These are phyloP conservation scores for Drosophila siamana DNA, from an alignment of 2,888 invertebrate species.

Conservation along the genomic window DNA sequence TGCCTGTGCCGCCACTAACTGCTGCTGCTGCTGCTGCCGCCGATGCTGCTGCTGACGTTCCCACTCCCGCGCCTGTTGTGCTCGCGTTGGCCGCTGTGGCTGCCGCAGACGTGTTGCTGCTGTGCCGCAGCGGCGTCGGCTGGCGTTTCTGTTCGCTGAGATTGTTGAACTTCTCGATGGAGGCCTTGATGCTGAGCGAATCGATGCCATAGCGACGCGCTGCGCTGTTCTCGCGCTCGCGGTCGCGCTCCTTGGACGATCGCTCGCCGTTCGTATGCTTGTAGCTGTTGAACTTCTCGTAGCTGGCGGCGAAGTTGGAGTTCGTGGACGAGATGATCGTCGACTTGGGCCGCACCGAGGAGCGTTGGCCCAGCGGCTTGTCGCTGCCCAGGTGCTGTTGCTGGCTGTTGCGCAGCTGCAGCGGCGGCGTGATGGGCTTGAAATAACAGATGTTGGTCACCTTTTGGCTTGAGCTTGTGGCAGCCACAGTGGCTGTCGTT, in stretches of 20 bases:
- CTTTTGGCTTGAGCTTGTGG: conserved; percentile 28
- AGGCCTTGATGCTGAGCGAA: conserved; percentile 83
- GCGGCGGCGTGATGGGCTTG: conserved; percentile 70
- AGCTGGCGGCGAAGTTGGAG: conserved; percentile 63
- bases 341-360: conserved; percentile 74
- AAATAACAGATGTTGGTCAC: conserved; percentile 56
- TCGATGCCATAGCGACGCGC: conserved; percentile 76
- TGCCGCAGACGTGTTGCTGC: conserved; percentile 4
- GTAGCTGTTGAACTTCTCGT: conserved; percentile 78
- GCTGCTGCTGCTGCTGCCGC: background rate
- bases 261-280: conserved; percentile 81
- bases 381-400: conserved; percentile 11
- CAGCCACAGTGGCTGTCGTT: background rate
- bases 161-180: conserved; percentile 84
- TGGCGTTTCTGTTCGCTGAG: conserved; percentile 83
- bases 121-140: conserved; percentile 48
- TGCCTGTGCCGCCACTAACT: background rate
- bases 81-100: conserved; percentile 83
- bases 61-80: conserved; percentile 31
- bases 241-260: conserved; percentile 38
- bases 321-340: conserved; percentile 75
- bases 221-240: conserved; percentile 41
- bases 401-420: conserved; percentile 53
- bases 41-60: background rate
- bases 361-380: conserved; percentile 48